These are phyloP conservation scores for Yasuhikotakia modesta DNA, from an alignment of 2,797 vertebrate species.

Conservation along the genomic window DNA sequence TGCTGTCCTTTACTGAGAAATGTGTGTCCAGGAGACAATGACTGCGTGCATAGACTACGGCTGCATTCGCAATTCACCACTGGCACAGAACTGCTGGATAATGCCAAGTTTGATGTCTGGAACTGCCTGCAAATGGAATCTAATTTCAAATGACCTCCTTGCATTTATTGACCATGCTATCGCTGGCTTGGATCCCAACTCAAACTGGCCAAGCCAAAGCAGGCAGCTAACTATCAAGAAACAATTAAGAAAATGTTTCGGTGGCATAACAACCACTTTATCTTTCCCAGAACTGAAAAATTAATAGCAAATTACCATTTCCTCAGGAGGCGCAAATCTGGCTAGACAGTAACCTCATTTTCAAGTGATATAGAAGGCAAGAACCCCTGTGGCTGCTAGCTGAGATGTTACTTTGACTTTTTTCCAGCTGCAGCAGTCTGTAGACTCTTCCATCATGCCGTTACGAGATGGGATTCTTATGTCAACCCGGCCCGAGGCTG, in stretches of 20 bases:
- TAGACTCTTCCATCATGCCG: slow-evolving; percentile 54
- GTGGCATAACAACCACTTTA: too few relatives aligned
- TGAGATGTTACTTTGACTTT: slow-evolving; percentile 60
- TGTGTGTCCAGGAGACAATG: slow-evolving; percentile 60
- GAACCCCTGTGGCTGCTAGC: slow-evolving; percentile 38
- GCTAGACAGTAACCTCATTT: slow-evolving; percentile 47
- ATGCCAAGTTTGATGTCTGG: slow-evolving; percentile 47
- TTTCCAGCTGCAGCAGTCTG: slow-evolving; percentile 42
- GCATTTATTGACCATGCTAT: slow-evolving; percentile 29
- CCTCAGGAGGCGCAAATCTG: background rate
- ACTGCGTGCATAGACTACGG: slow-evolving; percentile 51
- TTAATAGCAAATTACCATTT: slow-evolving; percentile 37
- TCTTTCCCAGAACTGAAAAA: slow-evolving; percentile 34
- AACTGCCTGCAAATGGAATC: slow-evolving; percentile 45
- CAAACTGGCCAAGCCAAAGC: slow-evolving; percentile 7
- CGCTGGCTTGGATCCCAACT: slow-evolving; percentile 23
- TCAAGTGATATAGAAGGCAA: slow-evolving; percentile 36
- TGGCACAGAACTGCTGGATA: slow-evolving; percentile 48
- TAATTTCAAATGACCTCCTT: slow-evolving; percentile 40
- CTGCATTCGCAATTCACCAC: slow-evolving; percentile 61
- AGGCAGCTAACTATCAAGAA: slow-evolving; percentile 5
- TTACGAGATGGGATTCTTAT: slow-evolving; percentile 52
- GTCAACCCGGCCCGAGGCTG: slow-evolving; percentile 54
- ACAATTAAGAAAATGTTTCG: too few relatives aligned
- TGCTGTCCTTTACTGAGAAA: slow-evolving; percentile 67